Evolutionary conservation across 35 echinoderm and acorn worm species (phyloP), one percentile per base, ranked within the genome.

Genomic region (Lytechinus pictus): DNA sequence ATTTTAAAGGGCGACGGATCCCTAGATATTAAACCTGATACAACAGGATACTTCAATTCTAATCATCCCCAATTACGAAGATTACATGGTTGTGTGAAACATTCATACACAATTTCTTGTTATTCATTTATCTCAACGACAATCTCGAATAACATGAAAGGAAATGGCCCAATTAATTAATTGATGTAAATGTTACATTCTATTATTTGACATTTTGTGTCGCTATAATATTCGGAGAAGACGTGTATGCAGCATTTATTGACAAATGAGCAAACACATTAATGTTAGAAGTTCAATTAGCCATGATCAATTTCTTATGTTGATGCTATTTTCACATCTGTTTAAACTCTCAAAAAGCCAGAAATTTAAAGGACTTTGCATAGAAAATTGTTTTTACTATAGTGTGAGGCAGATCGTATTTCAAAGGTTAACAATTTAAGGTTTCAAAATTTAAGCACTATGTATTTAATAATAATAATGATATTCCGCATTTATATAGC

Each of bases 91-190:
- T 16, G 66, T 16, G 14, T 4, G 66, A n/a, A 24, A 79, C 66
- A 79, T 79, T 71, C n/a, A 44, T n/a, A 24, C 21, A 24, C 3
- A 79, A 24, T 79, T n/a, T 24, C 14, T 71, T 21, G 66, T 79
- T n/a, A 6, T 7, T n/a, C n/a, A 24, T 79, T 79, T 24, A 79
- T 79, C 66, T 79, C n/a, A 24, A 79, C 19, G 19, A 24, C 66
- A 24, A 24, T 90, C n/a, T 90, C 29, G 88, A 54, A 51, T 90
- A 54, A 54, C 88, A 44, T 90, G 28, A 90, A 90, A 52, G 88
- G 88, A 90, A 90, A 33, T 90, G 88, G n/a, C 88, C 88, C 88
- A 90, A 90, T 90, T 90, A 90, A 24, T 44, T 90, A 54, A 90
- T 90, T 52, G 29, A 90, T 52, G 11, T 10, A 4, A 90, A 4